Conservation (phyloP, 2,797 vertebrate species). For the Stomatorhinus walkeri region DNA sequence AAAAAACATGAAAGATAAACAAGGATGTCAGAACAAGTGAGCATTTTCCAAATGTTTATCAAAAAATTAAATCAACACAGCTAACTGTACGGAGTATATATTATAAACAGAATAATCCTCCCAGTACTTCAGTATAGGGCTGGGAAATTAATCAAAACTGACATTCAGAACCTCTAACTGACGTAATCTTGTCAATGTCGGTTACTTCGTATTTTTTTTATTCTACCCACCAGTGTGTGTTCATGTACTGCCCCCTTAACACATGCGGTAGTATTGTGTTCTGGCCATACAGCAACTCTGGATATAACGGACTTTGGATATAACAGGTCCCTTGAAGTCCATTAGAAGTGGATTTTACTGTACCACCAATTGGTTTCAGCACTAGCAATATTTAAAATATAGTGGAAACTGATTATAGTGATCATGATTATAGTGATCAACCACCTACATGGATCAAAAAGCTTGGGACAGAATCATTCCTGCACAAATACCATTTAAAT, state of each 20-base stretch:
- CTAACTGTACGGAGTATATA: background rate
- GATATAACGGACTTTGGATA: no score
- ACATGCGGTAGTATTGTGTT: no score
- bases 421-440: background rate
- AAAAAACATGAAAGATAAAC: slow-evolving; percentile 2
- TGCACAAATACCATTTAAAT: background rate
- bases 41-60: background rate
- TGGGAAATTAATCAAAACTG: background rate
- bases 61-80: background rate
- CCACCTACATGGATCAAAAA: background rate
- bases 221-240: background rate
- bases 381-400: background rate
- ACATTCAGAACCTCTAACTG: background rate
- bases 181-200: background rate
- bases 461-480: background rate
- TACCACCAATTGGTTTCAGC: background rate
- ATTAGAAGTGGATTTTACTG: no score
- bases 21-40: background rate
- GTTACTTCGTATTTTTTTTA: background rate
- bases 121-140: background rate
- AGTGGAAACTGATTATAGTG: background rate
- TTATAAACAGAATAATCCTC: background rate
- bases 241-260: background rate
- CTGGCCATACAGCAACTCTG: no score
- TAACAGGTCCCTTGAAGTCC: no score